These are phyloP conservation scores for Halcyon smyrnensis DNA, from an alignment of 2,797 vertebrate genomes.

Conservation along the genomic window DNA sequence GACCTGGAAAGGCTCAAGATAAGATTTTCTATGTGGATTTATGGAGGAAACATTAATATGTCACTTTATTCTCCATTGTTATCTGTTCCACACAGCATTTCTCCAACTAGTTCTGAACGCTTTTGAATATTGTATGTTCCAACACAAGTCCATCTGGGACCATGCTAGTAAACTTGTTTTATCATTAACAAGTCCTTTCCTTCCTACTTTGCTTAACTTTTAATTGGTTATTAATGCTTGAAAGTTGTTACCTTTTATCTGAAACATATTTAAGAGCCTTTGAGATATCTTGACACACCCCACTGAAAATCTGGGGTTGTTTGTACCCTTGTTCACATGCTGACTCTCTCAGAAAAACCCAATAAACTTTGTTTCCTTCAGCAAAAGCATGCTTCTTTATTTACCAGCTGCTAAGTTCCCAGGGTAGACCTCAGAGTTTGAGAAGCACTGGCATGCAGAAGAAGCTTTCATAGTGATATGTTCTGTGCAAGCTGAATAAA, in stretches of 20 bases:
- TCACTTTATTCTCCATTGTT: background rate
- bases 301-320: background rate
- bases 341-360: background rate
- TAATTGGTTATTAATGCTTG: background rate
- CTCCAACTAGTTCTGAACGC: background rate
- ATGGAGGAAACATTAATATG: background rate
- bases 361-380: background rate
- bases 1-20: background rate
- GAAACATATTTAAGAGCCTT: background rate
- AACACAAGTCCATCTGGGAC: background rate
- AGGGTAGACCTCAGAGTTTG: background rate
- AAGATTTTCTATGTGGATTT: background rate
- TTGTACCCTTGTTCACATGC: background rate
- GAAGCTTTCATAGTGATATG: background rate
- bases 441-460: background rate
- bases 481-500: background rate
- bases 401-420: background rate
- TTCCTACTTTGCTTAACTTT: slow-evolving; percentile 3
- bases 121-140: background rate
- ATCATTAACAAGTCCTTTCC: background rate
- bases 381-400: background rate
- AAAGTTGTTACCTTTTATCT: background rate
- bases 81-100: background rate
- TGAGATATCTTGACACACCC: background rate
- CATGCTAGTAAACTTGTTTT: background rate